phyloP scores from a whole-genome alignment of 2,888 invertebrate species.

The Drepanosiphum platanoidis region DNA sequence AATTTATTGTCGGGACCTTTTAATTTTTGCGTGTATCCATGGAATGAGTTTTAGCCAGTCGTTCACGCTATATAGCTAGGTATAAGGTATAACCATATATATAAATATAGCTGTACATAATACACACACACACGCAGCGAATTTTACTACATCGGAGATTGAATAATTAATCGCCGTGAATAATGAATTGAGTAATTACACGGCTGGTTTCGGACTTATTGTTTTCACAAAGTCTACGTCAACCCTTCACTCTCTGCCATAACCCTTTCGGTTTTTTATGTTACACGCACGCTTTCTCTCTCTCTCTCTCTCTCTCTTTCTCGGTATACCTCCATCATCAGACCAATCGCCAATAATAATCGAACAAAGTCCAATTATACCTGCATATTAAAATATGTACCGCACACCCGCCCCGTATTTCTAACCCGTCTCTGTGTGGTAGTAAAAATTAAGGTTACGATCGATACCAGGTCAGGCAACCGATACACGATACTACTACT shows the following conservation, averaged over 20 bases:
- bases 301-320: background rate
- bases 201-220: slow-evolving; percentile 43
- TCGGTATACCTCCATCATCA: slow-evolving; percentile 34
- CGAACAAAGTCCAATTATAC: slow-evolving; percentile 55
- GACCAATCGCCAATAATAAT: slow-evolving; percentile 54
- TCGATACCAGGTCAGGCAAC: slow-evolving; percentile 35
- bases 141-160: slow-evolving; percentile 19
- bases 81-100: background rate
- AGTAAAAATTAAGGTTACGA: slow-evolving; percentile 51
- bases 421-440: slow-evolving; percentile 30
- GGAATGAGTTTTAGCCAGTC: slow-evolving; percentile 42
- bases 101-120: background rate
- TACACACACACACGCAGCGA: background rate
- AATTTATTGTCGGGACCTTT: slow-evolving; percentile 54
- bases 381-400: slow-evolving; percentile 42
- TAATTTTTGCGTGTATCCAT: slow-evolving; percentile 56
- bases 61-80: slow-evolving; percentile 30
- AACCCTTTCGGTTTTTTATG: background rate
- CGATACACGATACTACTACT: slow-evolving; percentile 56
- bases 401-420: background rate
- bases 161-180: slow-evolving; percentile 60
- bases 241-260: background rate
- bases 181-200: slow-evolving; percentile 62
- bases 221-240: slow-evolving; percentile 36
- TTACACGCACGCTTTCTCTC: background rate